Conservation (phyloP, 2,113 vertebrate genomes). For the Dipodomys spectabilis region DNA sequence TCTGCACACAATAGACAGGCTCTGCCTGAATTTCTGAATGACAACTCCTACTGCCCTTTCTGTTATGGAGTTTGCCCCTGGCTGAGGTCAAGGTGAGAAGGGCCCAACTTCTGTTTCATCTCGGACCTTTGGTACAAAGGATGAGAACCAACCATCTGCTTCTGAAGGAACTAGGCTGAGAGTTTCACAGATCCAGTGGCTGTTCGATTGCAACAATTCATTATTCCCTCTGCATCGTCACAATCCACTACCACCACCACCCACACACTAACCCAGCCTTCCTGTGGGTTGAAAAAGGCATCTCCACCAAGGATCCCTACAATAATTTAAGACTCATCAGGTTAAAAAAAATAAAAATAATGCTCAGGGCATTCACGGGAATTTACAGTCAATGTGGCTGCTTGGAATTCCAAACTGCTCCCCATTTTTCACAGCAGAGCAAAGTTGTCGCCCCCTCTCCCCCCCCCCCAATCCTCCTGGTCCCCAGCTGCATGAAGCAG, state of each 20-base stretch:
- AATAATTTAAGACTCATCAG: neutral
- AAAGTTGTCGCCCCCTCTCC: constrained; percentile 20
- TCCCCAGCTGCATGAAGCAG: neutral
- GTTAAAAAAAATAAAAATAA: neutral
- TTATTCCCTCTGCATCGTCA: neutral
- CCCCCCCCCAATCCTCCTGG: no score
- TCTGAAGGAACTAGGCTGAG: neutral
- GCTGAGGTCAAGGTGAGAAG: no score
- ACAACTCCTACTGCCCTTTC: neutral
- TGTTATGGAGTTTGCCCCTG: neutral
- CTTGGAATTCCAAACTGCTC: constrained; percentile 4
- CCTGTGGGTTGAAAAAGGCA: neutral
- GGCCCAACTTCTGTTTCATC: neutral
- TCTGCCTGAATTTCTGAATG: neutral
- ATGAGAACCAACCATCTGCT: neutral
- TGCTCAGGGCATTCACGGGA: neutral
- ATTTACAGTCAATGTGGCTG: neutral
- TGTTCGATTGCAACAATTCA: neutral
- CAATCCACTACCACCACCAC: neutral
- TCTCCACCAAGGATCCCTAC: neutral
- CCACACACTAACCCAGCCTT: neutral
- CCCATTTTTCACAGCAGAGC: neutral
- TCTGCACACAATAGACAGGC: neutral
- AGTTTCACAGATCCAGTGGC: neutral
- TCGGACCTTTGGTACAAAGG: constrained; percentile 10